Base-by-base conservation (phyloP, 2,113 vertebrate genomes). In the Stigmatopora nigra region DNA sequence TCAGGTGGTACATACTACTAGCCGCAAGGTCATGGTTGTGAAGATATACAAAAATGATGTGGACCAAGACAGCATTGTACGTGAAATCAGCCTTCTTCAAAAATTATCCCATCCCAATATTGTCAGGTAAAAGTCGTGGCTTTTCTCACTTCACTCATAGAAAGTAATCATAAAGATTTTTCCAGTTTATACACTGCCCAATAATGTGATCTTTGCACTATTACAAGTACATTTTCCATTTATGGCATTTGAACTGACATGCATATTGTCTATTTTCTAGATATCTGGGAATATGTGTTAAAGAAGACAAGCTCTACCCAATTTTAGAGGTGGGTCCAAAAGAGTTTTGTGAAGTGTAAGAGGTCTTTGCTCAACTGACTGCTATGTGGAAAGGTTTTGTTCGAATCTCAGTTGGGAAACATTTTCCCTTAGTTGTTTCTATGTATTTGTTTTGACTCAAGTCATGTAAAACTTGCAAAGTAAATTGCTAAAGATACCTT, bases 11-110 rank as follows among this genome's bases (percentile, higher is more conserved):
- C 91, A 93, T 69, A 87, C 65, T 69, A 85, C 75, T 46, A 89
- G 82, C n/a, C 78, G 80, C 45, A 95, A 94, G 70, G 89, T 89
- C 72, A 93, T 92, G 92, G 93, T 95, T 81, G 93, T 95, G 71
- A 95, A 95, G 86, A 93, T 95, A 80, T 94, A 94, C 71, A 94
- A 93, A 84, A 94, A 93, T 0, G 89, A 94, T 0, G 92, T 94
- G 70, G 93, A 94, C 76, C 92, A 94, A 71, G 92, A 93, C 78
- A 93, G 91, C 84, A 94, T 95, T 4, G 90, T 95, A 16, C 87
- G 93, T 45, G 93, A 95, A 86, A 94, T 94, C 82, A 94, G 90
- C 79, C 88, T 95, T 17, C 85, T 95, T 73, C 93, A 94, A 86
- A 95, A 94, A 67, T 88, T 95, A 25, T 94, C 93, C 35, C 93